Evolutionary conservation across 2,888 invertebrate species (phyloP), one percentile per base, ranked within the genome.

Genomic region (Hirtodrosophila duncani): DNA sequence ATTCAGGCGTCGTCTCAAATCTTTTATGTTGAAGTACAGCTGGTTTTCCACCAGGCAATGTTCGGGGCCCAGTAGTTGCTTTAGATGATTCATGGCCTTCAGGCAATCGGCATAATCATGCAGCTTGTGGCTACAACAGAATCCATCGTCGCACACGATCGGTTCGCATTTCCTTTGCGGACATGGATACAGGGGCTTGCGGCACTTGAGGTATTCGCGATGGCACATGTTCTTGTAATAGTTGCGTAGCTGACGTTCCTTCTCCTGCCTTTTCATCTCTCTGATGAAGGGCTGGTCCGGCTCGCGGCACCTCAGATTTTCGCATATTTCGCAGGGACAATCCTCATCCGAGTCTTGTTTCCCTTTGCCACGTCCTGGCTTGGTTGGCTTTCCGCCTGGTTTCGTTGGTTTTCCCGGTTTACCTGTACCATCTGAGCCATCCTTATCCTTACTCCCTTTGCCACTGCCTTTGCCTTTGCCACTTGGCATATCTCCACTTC

Each of bases 61-160:
- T 3, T 44, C 31, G 23, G 45, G 30, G 0, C 61, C 61, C 3
- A 70, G 37, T 3, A 53, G 11, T 3, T 31, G 14, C 11, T 80
- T 72, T 2, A 70, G 4, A 1, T 49, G n/a, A 2, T 65, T 23
- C 50, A 78, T 56, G 2, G 67, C 70, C 1, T 26, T 9, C 3
- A 78, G 11, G 5, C 57, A 78, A 0, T 78, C 75, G 16, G 50
- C 46, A 21, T 58, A 74, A 1, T 58, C 30, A 0, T 7, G 10
- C 3, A 44, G 8, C 10, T 23, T 55, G 7, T 30, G 70, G 23
- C 41, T 67, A 0, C 3, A 2, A n/a, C 50, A 56, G 14, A 70
- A 63, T 1, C 24, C n/a, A 3, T 38, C 17, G 16, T 59, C 33
- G 4, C 39, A 71, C 0, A n/a, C 21, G 20, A 67, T 51, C 0